phyloP scores from a whole-genome alignment of 2,888 invertebrate genomes.

The Charanyca ferruginea region DNA sequence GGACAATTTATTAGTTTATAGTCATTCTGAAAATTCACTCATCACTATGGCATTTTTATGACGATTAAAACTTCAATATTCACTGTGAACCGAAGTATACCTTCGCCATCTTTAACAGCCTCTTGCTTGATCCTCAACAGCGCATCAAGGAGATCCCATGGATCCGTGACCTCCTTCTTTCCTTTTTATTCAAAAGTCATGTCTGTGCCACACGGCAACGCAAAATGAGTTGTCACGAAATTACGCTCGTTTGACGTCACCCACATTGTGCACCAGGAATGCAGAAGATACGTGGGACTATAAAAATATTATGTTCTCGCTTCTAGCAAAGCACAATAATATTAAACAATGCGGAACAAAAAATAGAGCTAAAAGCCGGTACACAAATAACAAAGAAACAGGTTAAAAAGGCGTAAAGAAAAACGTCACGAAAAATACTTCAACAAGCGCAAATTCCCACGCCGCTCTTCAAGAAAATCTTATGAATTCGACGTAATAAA shows the following conservation, averaged over 20 bases:
- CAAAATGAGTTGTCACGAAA: too few relatives aligned
- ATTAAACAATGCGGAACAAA: conserved; percentile 20
- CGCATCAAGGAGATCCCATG: conserved; percentile 73
- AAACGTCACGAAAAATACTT: conserved; percentile 39
- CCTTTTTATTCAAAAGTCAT: too few relatives aligned
- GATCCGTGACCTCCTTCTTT: conserved; percentile 51
- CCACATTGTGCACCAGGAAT: background rate
- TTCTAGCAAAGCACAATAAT: background rate
- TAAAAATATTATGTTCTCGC: background rate
- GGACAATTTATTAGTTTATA: too few relatives aligned
- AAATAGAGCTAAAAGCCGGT: conserved; percentile 11
- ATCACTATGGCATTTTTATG: too few relatives aligned
- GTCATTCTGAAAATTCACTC: too few relatives aligned
- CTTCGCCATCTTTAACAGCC: conserved; percentile 63
- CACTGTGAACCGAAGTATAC: conserved; percentile 46
- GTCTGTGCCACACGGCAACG: too few relatives aligned
- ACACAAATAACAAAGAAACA: conserved; percentile 14
- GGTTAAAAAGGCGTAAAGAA: conserved; percentile 33
- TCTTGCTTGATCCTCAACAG: conserved; percentile 73
- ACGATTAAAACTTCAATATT: too few relatives aligned
- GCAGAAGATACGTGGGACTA: background rate
- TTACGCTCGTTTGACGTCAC: too few relatives aligned
- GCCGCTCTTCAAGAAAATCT: conserved; percentile 53
- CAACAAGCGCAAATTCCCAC: conserved; percentile 41
- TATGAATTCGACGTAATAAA: conserved; percentile 60